A percentile compares a stretch with the other conserved stretches of the same genome.
These are phyloP conservation scores for Alaudala cheleensis DNA, from an alignment of 2,113 vertebrate species.

Conservation along the genomic window DNA sequence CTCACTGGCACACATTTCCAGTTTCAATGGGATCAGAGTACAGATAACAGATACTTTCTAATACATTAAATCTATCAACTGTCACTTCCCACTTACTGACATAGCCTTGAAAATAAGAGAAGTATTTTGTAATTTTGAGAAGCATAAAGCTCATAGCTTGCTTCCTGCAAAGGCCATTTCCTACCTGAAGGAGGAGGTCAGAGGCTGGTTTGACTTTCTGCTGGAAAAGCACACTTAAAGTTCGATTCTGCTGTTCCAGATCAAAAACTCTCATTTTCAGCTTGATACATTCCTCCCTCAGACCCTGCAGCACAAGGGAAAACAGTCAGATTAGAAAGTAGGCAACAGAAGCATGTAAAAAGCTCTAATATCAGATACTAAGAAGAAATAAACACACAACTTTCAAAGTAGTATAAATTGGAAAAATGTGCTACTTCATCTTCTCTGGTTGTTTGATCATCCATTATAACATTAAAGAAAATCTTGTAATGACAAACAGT, in stretches of 20 bases:
- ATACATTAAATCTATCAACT: background rate
- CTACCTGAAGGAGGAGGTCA: slow-evolving; percentile 89
- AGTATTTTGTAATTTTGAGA: background rate
- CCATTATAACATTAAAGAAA: background rate
- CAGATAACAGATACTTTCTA: background rate
- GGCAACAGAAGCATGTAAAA: background rate
- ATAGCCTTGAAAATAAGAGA: background rate
- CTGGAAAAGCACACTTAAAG: slow-evolving; percentile 85
- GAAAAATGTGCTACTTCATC: background rate
- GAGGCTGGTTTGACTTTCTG: slow-evolving; percentile 87
- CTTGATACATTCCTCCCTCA: slow-evolving; percentile 91
- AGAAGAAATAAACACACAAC: slow-evolving; percentile 3
- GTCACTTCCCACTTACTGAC: background rate
- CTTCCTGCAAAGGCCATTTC: slow-evolving; percentile 5
- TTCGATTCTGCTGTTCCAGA: slow-evolving; percentile 91
- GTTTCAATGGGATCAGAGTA: slow-evolving; percentile 1
- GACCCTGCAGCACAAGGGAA: slow-evolving; percentile 75
- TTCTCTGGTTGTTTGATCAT: background rate
- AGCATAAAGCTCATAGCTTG: background rate
- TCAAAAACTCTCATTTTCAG: slow-evolving; percentile 91
- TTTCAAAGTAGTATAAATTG: background rate
- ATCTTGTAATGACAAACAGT: slow-evolving; percentile 8
- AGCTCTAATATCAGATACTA: background rate
- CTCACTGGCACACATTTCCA: background rate
- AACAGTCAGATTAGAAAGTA: background rate